Conservation (phyloP, 2,888 invertebrate species). For the Polylopha cassiicola region DNA sequence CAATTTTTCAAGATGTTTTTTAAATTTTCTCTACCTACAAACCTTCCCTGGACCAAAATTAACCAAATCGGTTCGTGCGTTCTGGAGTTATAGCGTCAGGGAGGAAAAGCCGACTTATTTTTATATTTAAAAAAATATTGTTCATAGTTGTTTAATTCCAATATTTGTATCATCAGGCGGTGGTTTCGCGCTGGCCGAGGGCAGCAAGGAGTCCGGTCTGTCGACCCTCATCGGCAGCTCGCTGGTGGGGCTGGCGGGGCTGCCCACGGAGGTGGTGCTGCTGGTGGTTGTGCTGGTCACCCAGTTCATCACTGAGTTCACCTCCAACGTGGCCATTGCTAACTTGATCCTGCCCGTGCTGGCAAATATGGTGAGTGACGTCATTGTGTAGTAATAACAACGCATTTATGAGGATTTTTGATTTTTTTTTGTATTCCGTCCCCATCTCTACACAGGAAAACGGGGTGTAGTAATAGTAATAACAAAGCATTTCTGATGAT, state of each 20-base stretch:
- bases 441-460: too few relatives aligned
- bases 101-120: too few relatives aligned
- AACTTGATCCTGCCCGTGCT: conserved; percentile 91
- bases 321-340: conserved; percentile 93
- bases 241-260: conserved; percentile 79
- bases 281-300: conserved; percentile 87
- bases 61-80: not conserved
- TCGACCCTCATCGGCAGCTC: conserved; percentile 85
- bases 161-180: conserved; percentile 76
- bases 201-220: conserved; percentile 87
- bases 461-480: too few relatives aligned
- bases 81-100: too few relatives aligned
- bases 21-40: too few relatives aligned
- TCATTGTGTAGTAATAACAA: conserved; percentile 79
- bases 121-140: not conserved
- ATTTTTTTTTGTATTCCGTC: too few relatives aligned
- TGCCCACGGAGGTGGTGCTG: conserved; percentile 81
- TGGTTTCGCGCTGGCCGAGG: conserved; percentile 93
- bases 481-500: too few relatives aligned
- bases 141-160: not conserved
- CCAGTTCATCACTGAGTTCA: conserved; percentile 91
- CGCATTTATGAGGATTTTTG: conserved; percentile 80
- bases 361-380: conserved; percentile 81
- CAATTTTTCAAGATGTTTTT: too few relatives aligned
- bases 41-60: too few relatives aligned